Conservation (phyloP, 1,140 invertebrate species). For the Atta colombica region DNA sequence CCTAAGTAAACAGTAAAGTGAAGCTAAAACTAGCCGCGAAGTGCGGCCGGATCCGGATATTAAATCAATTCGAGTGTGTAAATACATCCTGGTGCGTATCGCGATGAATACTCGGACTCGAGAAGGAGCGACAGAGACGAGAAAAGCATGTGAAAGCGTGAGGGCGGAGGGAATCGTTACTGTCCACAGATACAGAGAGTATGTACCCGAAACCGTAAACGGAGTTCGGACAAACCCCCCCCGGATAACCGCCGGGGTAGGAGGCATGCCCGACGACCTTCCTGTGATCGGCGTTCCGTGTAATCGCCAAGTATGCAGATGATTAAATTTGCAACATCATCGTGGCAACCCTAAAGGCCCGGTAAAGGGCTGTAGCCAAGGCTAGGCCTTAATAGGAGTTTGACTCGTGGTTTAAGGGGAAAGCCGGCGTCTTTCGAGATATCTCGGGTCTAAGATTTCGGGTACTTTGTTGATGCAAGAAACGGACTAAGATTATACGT, state of each 20-base stretch:
- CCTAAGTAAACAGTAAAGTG: slow-evolving; percentile 55
- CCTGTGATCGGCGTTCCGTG: slow-evolving; percentile 86
- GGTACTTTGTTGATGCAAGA: slow-evolving; percentile 28
- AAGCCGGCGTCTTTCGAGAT: slow-evolving; percentile 45
- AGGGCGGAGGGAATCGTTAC: slow-evolving; percentile 29
- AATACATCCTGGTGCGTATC: slow-evolving; percentile 40
- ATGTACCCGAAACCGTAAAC: slow-evolving; percentile 75
- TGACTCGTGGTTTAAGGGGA: slow-evolving; percentile 75
- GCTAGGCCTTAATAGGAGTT: slow-evolving; percentile 78
- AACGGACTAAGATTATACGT: not conserved
- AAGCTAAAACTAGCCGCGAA: slow-evolving; percentile 49
- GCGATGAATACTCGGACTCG: slow-evolving; percentile 36
- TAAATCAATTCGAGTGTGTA: slow-evolving; percentile 58
- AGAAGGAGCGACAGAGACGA: slow-evolving; percentile 31
- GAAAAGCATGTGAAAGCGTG: not conserved
- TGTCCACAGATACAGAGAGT: slow-evolving; percentile 72
- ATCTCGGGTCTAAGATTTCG: slow-evolving; percentile 62
- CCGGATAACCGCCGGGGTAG: slow-evolving; percentile 70
- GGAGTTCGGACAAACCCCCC: slow-evolving; percentile 70
- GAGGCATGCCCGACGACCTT: slow-evolving; percentile 78
- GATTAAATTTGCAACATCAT: slow-evolving; percentile 88
- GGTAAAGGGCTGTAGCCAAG: slow-evolving; percentile 79
- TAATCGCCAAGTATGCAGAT: slow-evolving; percentile 87
- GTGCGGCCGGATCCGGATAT: slow-evolving; percentile 51
- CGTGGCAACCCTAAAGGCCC: slow-evolving; percentile 83